These are phyloP conservation scores for Hemaris fuciformis DNA, from an alignment of 2,888 invertebrate species.

Conservation along the genomic window DNA sequence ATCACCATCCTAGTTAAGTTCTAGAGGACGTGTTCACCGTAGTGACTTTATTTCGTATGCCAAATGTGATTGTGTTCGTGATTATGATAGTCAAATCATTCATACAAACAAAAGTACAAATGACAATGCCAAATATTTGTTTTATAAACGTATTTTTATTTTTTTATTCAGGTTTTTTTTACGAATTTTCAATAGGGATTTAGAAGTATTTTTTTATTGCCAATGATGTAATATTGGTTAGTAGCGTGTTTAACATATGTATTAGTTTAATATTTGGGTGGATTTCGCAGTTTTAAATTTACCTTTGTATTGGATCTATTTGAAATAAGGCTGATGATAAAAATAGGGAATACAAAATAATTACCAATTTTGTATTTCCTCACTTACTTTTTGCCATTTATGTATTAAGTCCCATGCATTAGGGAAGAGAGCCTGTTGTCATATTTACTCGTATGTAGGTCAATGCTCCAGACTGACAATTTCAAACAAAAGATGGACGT, in stretches of 20 bases:
- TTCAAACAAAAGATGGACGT: no score
- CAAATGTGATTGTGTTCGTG: conserved; percentile 45
- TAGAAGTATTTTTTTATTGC: background rate
- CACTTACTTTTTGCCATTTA: no score
- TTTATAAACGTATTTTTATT: conserved; percentile 19
- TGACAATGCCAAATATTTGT: conserved; percentile 48
- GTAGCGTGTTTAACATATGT: background rate
- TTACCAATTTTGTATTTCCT: no score
- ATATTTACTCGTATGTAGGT: no score
- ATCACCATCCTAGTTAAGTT: background rate
- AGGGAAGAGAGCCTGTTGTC: no score
- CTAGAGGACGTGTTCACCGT: background rate
- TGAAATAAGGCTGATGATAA: no score
- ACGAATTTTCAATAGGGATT: conserved; percentile 10
- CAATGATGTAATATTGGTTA: background rate
- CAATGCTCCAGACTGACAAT: no score
- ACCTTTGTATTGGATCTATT: no score
- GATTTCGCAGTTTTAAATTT: background rate
- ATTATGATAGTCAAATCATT: conserved; percentile 10
- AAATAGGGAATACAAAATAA: no score
- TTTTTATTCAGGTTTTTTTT: conserved; percentile 30
- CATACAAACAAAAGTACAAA: conserved; percentile 51
- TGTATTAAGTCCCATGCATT: no score
- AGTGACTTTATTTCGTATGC: conserved; percentile 18
- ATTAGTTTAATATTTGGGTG: background rate